Conservation (phyloP, 2,797 vertebrate species). For the Micropoecilia bifurca region DNA sequence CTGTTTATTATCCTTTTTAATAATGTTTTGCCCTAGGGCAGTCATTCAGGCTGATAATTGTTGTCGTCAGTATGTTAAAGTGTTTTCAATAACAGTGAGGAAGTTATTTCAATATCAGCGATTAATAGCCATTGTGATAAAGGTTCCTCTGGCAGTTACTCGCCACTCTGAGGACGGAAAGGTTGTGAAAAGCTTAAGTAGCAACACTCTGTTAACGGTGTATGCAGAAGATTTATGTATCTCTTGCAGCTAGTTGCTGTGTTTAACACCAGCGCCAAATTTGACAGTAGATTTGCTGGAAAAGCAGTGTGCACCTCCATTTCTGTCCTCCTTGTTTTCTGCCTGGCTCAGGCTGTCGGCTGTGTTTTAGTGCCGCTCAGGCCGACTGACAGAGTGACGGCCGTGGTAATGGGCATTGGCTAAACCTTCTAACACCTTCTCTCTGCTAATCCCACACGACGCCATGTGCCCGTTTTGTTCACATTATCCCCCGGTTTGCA, state of each 20-base stretch:
- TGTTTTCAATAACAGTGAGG: conserved; percentile 10
- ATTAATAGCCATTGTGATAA: background rate
- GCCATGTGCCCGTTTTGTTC: conserved; percentile 23
- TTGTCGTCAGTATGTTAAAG: background rate
- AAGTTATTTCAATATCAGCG: background rate
- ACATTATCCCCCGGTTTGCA: conserved; percentile 23
- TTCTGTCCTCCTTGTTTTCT: conserved; percentile 21
- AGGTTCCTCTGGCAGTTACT: background rate
- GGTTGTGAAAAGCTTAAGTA: conserved; percentile 1
- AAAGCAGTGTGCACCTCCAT: background rate
- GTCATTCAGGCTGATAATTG: background rate
- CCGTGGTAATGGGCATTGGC: conserved; percentile 57
- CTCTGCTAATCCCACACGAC: conserved; percentile 15
- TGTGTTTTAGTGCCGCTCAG: conserved; percentile 44
- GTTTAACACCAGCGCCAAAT: background rate
- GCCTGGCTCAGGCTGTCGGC: conserved; percentile 41
- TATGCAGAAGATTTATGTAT: background rate
- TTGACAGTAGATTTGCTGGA: background rate
- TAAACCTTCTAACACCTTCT: conserved; percentile 53
- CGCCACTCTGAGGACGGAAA: background rate
- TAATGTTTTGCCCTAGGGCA: background rate
- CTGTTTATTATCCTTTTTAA: background rate
- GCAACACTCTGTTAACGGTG: background rate
- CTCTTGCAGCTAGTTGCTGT: background rate
- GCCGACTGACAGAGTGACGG: conserved; percentile 52